These are phyloP conservation scores for Drosophila infuscata DNA, from an alignment of 2,888 invertebrate genomes.

Conservation along the genomic window DNA sequence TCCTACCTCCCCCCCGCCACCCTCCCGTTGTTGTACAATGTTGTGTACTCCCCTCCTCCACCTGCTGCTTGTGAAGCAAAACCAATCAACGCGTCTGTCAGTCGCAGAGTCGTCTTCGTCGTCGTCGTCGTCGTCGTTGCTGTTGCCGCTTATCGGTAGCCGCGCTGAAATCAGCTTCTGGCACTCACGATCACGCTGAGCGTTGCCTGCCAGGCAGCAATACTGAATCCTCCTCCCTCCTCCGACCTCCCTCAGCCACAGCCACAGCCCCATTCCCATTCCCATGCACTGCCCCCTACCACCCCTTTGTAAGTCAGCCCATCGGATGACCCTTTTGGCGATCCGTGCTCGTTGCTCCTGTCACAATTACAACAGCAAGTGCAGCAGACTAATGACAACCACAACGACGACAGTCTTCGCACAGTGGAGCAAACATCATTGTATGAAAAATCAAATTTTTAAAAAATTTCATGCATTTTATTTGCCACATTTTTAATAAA, in stretches of 20 bases:
- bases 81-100: constrained; percentile 83
- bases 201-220: constrained; percentile 20
- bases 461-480: not conserved
- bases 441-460: no score
- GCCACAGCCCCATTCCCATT: not conserved
- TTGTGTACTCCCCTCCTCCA: not conserved
- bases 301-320: constrained; percentile 11
- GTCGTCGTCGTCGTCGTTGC: constrained; percentile 13
- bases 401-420: constrained; percentile 52
- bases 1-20: constrained; percentile 13
- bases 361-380: constrained; percentile 81
- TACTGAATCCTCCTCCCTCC: not conserved
- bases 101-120: constrained; percentile 45
- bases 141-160: constrained; percentile 82
- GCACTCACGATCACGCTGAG: constrained; percentile 80
- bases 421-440: constrained; percentile 38
- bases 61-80: constrained; percentile 54
- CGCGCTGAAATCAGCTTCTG: constrained; percentile 81
- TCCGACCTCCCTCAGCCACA: not conserved
- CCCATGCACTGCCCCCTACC: not conserved
- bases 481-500: not conserved
- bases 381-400: constrained; percentile 78
- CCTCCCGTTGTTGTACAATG: not conserved
- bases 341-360: constrained; percentile 81
- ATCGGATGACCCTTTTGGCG: constrained; percentile 63